Evolutionary conservation across 2,797 vertebrate genomes (phyloP).

Genomic region (Myripristis murdjan): DNA sequence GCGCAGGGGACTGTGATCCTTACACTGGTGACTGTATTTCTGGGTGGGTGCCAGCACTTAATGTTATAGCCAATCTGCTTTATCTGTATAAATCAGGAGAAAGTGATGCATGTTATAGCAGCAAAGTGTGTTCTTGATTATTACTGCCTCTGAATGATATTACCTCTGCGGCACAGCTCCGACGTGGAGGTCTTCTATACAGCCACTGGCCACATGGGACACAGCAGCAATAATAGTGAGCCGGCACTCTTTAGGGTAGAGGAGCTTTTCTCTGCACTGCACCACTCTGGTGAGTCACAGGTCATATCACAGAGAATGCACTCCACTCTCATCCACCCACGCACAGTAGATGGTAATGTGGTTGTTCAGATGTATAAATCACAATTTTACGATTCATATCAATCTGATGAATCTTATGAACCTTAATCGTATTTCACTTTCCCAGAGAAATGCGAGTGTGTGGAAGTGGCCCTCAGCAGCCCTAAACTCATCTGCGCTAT

Average conservation of each 20-base stretch:
- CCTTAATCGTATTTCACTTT: conserved; percentile 27
- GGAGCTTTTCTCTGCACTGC: conserved; percentile 96
- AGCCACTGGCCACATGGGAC: conserved; percentile 65
- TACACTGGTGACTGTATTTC: conserved; percentile 89
- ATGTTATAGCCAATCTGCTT: conserved; percentile 13
- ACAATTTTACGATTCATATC: background rate
- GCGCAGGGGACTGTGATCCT: conserved; percentile 90
- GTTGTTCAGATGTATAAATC: conserved; percentile 20
- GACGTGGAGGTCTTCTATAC: conserved; percentile 85
- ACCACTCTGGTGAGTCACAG: conserved; percentile 92
- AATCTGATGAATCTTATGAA: background rate
- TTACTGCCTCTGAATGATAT: conserved; percentile 56
- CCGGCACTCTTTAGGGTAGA: conserved; percentile 88
- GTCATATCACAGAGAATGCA: conserved; percentile 53
- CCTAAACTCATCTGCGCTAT: conserved; percentile 91
- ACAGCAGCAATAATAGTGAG: conserved; percentile 83
- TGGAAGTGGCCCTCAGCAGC: conserved; percentile 89
- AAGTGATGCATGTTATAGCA: conserved; percentile 20
- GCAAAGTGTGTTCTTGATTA: conserved; percentile 44
- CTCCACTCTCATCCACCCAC: conserved; percentile 35
- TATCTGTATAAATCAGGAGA: conserved; percentile 1
- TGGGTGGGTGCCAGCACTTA: conserved; percentile 83
- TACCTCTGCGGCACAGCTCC: conserved; percentile 77
- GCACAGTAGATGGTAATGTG: conserved; percentile 4
- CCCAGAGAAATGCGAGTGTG: conserved; percentile 89